These are phyloP conservation scores for Maniola jurtina DNA, from an alignment of 1,140 invertebrate genomes.

Conservation along the genomic window DNA sequence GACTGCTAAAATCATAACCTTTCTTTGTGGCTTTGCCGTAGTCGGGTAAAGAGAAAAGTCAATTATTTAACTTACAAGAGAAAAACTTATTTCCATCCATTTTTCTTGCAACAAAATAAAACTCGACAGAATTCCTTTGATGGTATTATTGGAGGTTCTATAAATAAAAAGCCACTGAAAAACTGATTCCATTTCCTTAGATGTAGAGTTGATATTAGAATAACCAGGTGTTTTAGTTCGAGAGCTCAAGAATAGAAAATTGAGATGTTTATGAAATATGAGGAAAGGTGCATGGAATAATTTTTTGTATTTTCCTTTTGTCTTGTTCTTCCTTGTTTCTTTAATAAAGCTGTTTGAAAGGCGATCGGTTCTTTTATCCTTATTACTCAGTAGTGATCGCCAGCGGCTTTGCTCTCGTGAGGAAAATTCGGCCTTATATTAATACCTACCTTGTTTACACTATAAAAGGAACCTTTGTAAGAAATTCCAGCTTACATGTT, in stretches of 20 bases:
- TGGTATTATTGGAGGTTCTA: slow-evolving; percentile 13
- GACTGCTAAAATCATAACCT: too few species aligned
- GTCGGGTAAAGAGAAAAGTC: too few species aligned
- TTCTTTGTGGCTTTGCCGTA: too few species aligned
- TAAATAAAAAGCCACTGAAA: slow-evolving; percentile 9
- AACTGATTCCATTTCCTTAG: slow-evolving; percentile 4
- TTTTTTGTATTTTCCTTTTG: slow-evolving; percentile 20
- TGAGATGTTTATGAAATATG: slow-evolving; percentile 27
- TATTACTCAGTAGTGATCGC: background rate
- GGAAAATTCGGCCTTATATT: too few species aligned
- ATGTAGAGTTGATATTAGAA: slow-evolving; percentile 15
- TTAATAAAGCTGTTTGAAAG: slow-evolving; percentile 21
- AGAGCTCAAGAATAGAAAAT: slow-evolving; percentile 15
- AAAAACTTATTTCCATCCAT: too few species aligned
- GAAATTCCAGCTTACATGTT: too few species aligned
- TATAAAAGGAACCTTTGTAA: too few species aligned
- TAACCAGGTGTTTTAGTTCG: background rate
- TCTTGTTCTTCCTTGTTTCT: slow-evolving; percentile 13
- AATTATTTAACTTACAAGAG: too few species aligned
- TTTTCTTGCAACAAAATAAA: slow-evolving; percentile 13
- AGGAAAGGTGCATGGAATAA: slow-evolving; percentile 17
- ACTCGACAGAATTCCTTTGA: slow-evolving; percentile 19
- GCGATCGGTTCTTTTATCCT: slow-evolving; percentile 7
- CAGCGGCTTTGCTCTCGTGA: too few species aligned
- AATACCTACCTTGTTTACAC: too few species aligned